Conservation (phyloP, 2,113 vertebrate genomes). For the Macquaria australasica region DNA sequence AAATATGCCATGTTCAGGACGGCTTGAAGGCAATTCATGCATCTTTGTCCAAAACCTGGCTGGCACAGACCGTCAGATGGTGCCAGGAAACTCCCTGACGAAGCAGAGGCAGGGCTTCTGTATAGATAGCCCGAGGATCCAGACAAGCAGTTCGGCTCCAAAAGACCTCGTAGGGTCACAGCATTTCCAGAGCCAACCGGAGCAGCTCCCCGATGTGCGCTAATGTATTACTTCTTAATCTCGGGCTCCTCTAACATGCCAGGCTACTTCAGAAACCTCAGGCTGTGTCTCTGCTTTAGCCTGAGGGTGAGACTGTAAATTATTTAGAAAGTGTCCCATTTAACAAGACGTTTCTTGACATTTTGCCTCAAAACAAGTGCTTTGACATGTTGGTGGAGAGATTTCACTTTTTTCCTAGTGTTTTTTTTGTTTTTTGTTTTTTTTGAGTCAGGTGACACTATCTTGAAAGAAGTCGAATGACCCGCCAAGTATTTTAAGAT, state of each 20-base stretch:
- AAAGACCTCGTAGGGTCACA: constrained; percentile 3
- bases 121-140: constrained; percentile 19
- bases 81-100: constrained; percentile 43
- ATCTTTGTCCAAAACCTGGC: constrained; percentile 33
- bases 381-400: background rate
- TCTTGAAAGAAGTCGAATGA: constrained; percentile 19
- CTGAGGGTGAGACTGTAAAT: constrained; percentile 6
- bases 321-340: constrained; percentile 38
- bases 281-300: constrained; percentile 3
- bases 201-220: constrained; percentile 16
- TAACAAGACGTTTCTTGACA: constrained; percentile 18
- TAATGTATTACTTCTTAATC: constrained; percentile 37
- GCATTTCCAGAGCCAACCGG: constrained; percentile 1
- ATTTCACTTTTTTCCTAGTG: constrained; percentile 1
- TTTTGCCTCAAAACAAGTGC: background rate
- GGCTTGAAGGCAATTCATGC: constrained; percentile 36
- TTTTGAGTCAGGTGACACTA: constrained; percentile 21
- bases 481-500: constrained; percentile 32
- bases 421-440: no score
- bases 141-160: background rate
- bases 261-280: background rate
- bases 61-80: constrained; percentile 15
- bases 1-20: constrained; percentile 43
- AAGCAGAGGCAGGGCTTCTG: constrained; percentile 9
- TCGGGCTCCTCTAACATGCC: background rate